Evolutionary conservation across 1,140 invertebrate genomes (phyloP), one percentile per base, ranked within the genome.

Genomic region (Araneus ventricosus): DNA sequence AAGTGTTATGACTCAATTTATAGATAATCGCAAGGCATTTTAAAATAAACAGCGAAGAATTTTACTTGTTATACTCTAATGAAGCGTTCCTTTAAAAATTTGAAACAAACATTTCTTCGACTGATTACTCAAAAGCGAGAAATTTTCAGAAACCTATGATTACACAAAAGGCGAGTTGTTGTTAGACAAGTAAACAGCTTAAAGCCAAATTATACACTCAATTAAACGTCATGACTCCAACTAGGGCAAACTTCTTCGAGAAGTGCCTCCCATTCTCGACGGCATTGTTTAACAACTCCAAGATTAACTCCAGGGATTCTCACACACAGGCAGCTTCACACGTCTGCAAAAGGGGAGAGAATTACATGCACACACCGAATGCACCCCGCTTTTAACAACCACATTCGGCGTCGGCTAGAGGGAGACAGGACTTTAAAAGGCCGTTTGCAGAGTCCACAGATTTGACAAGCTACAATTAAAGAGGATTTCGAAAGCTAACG

Each of bases 381-480:
- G 59, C 30, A 75, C 30, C 30, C 30, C 27, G 20, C 27, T 27
- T 75, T n/a, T 30, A 34, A 34, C 67, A 75, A 75, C 45, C 45
- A 17, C 10, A 34, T 75, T 27, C 27, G 67, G n/a, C 24, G 10
- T 27, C 27, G 61, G 61, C 27, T 27, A 27, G 30, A 14, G 67
- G 27, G 30, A 75, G 67, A 75, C 67, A 27, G 67, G 27, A 75
- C 30, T 30, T 75, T 75, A 75, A 52, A 84, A 84, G 80, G 80
- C 39, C 20, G 39, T 52, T 57, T 45, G 80, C 39, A 52, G 37
- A 45, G 80, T 84, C 80, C 39, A 84, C 80, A 84, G 24, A 84
- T 87, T 87, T 87, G 59, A 87, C 85, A 57, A 87, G 85, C 52
- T 61, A 34, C 85, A 87, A 87, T 87, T 87, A 87, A 87, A 87